Evolutionary conservation across 2,888 invertebrate species (phyloP), one percentile per base, ranked within the genome.

Genomic region (Harpalus rubripes): DNA sequence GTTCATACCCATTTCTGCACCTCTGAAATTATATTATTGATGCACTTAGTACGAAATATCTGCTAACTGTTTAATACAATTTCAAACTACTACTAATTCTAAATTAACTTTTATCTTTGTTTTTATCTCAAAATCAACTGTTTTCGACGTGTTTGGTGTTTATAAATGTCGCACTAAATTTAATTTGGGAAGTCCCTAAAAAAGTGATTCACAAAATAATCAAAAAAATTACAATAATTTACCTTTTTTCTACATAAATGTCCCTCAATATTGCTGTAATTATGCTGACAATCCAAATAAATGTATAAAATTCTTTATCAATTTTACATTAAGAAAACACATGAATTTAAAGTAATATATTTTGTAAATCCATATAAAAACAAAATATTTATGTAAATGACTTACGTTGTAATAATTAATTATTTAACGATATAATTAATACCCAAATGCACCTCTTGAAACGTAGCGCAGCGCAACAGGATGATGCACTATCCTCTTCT

Each of bases 381-480:
- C 15, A 59, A 63, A 22, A 26, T 7, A 63, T 63, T 22, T 18
- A 63, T 16, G 12, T 12, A 16, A 68, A 32, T 32, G 8, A 68
- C 68, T 68, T 68, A 68, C 68, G n/a, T 68, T 39, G 26, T 68
- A n/a, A 39, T 7, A 61, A 61, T 26, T n/a, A 59, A 59, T 16
- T 59, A 15, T 63, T 63, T 63, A 63, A 8, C 26, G 5, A 61
- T 22, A 22, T 59, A n/a, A 16, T 16, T 59, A 12, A 7, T 41
- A 68, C 72, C 72, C 72, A 74, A 74, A 18, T 44, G 72, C 18
- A 74, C 72, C 72, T 74, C 72, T 68, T 68, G 32, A 1, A 26
- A 44, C 16, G 16, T n/a, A 74, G 18, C 39, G 39, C 68, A 7
- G 15, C 32, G 63, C 26, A 26, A 44, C 44, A 74, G 18, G 41